Conservation (phyloP, 2,888 invertebrate species). For the Sesia bembeciformis region DNA sequence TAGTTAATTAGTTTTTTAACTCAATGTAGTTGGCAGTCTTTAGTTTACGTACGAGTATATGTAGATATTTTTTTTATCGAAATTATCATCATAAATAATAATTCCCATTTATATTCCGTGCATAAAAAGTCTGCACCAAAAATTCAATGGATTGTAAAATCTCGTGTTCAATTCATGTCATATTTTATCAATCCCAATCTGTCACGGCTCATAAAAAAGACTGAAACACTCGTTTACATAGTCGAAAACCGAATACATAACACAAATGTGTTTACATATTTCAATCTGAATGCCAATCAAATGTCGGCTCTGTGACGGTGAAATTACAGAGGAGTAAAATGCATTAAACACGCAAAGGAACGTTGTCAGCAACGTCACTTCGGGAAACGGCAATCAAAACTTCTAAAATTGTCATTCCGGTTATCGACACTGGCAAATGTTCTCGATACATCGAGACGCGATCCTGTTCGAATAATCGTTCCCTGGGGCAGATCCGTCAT, state of each 20-base stretch:
- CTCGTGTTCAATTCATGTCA: background rate
- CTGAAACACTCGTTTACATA: constrained; percentile 1
- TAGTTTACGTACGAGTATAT: no score
- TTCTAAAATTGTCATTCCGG: constrained; percentile 36
- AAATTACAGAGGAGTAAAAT: background rate
- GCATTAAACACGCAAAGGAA: background rate
- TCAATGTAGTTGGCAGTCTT: no score
- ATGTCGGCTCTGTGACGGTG: background rate
- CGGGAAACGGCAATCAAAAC: constrained; percentile 32
- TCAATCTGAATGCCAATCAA: background rate
- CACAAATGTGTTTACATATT: background rate
- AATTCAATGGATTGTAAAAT: background rate
- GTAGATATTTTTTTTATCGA: no score
- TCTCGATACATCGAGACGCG: constrained; percentile 26
- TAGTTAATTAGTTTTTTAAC: no score
- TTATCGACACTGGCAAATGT: constrained; percentile 26
- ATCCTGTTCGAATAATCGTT: constrained; percentile 41
- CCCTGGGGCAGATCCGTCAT: constrained; percentile 47
- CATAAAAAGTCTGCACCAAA: background rate
- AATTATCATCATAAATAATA: no score
- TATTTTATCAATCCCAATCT: constrained; percentile 26
- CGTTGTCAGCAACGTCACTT: constrained; percentile 9
- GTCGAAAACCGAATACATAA: background rate
- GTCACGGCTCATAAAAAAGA: constrained; percentile 33
- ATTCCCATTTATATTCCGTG: background rate